Evolutionary conservation across 2,888 invertebrate species (phyloP).

Genomic region (Ochropacha duplaris): DNA sequence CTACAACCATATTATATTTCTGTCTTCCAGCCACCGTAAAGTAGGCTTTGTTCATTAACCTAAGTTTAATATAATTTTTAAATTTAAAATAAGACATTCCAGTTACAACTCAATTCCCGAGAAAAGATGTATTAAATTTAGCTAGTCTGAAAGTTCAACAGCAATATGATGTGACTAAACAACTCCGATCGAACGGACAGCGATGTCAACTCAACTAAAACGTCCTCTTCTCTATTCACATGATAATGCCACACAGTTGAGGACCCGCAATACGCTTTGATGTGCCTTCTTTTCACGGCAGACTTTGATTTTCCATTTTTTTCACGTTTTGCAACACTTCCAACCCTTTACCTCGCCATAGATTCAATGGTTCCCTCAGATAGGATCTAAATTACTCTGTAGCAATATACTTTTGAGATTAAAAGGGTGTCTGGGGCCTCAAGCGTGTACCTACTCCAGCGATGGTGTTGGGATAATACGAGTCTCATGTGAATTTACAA

Average conservation of each 20-base stretch:
- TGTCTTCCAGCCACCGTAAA: no score
- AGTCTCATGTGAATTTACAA: background rate
- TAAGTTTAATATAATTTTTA: no score
- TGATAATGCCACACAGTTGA: background rate
- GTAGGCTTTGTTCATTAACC: no score
- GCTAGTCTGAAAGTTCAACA: background rate
- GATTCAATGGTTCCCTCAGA: slow-evolving; percentile 69
- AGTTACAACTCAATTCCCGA: no score
- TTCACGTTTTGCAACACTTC: slow-evolving; percentile 61
- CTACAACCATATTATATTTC: no score
- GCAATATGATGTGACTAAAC: background rate
- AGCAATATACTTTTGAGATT: slow-evolving; percentile 74
- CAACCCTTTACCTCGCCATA: slow-evolving; percentile 53
- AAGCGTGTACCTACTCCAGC: slow-evolving; percentile 43
- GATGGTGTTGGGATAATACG: slow-evolving; percentile 23
- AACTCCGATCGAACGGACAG: background rate
- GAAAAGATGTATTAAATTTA: no score
- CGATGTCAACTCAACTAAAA: background rate
- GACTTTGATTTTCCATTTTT: slow-evolving; percentile 58
- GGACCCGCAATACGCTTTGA: slow-evolving; percentile 21
- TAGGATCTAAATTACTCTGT: slow-evolving; percentile 77
- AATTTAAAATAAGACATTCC: no score
- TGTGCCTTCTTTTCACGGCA: slow-evolving; percentile 41
- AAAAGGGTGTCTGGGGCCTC: slow-evolving; percentile 76
- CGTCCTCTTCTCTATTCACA: background rate